Base-by-base conservation (phyloP, 1,140 invertebrate genomes). In the Neodiprion lecontei region DNA sequence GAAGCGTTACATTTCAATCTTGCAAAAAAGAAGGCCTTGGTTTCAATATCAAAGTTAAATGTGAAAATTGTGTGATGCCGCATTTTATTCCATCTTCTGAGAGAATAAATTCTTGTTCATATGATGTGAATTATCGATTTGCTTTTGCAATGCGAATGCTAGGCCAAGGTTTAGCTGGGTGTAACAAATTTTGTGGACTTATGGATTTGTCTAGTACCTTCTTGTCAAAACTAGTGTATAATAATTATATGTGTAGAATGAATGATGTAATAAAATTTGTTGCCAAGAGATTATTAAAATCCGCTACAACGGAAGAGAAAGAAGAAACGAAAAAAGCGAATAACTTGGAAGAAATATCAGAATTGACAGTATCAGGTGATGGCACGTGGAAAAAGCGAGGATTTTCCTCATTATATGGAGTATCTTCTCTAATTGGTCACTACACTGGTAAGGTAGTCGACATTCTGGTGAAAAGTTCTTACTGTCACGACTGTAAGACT, bases 361-460 rank as follows among this genome's bases (percentile, higher is more conserved):
- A 80, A 80, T 66, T 48, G 79, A 50, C 77, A 78, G 9, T 79
- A 73, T 78, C 72, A 77, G 48, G 17, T 17, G 17, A 17, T 17
- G 17, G 17, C 17, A 17, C 17, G 17, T 17, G 17, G 17, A 17
- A 17, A 17, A 17, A 17, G 17, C 17, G 17, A 17, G 17, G 17
- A 17, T 17, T 17, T 17, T 17, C 17, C 17, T 80, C 79, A 23
- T 72, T 76, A 69, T 76, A 74, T 65, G 80, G 78, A 12, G 72
- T 78, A n/a, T 47, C 72, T 48, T 77, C 77, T 23, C 53, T 79
- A 28, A 78, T 79, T 73, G 77, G 73, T n/a, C 72, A 74, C n/a
- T 79, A 73, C 67, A 76, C 69, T 12, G 74, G 75, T 10, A 79
- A 79, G 75, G 72, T 80, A 23, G 9, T 80, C 17, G 76, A 80